Base-by-base conservation (phyloP, 2,888 invertebrate genomes). In the Scaptodrosophila latifasciaeformis region DNA sequence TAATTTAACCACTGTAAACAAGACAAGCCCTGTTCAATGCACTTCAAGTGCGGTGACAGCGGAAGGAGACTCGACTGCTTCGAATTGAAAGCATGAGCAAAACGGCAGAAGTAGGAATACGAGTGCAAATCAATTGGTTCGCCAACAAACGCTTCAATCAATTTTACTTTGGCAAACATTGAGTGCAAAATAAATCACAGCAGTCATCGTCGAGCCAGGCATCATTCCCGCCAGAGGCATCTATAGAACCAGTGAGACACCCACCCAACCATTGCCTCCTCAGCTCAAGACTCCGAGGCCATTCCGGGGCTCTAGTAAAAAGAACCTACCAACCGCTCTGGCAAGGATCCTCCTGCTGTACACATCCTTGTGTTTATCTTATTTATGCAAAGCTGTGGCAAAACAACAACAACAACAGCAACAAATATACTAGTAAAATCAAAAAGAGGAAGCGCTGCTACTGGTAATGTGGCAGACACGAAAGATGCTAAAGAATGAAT, bases 61-160 rank as follows among this genome's bases (percentile, higher is more conserved):
- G 49, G 47, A 45, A 63, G 62, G 35, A 51, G 56, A 24, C 30
- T 24, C 19, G 42, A 43, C 42, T n/a, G n/a, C n/a, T n/a, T n/a
- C n/a, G n/a, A n/a, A 54, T 37, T 44, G 39, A 31, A 31, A 37
- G 27, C 24, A 21, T 2, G 12, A 44, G 55, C 40, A 13, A 30
- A 19, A 30, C 18, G 35, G 24, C 29, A 54, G 6, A 19, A 42
- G 27, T 47, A 48, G 19, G 27, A 27, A 17, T 31, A 30, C 7
- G 10, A 48, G 56, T 58, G 59, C 54, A 75, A 80, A 76, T 77
- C 76, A 76, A 76, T 76, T 76, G 75, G 66, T 58, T 59, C 64
- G 60, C 77, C 76, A 69, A 71, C 76, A 80, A 80, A 76, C 75
- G 75, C 81, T 78, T 78, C 76, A 81, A 76, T 76, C 76, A 81